Base-by-base conservation (phyloP, 2,888 invertebrate species). In the Synanthedon vespiformis region DNA sequence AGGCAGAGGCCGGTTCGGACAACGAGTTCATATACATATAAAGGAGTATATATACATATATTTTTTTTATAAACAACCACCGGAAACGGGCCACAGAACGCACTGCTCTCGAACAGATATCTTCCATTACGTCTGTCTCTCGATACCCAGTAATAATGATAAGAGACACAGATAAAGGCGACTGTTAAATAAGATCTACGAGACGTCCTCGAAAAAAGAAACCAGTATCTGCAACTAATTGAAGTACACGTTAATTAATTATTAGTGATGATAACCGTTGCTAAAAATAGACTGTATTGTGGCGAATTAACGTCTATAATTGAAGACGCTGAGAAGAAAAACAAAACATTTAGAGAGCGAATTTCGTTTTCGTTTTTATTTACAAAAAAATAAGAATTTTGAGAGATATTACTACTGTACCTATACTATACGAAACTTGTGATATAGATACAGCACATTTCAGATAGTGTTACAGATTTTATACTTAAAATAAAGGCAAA, bases 41-140 rank as follows among this genome's bases (percentile, higher is more conserved):
- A 34, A 34, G 8, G 34, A 34, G 78, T 80, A 77, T 16, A n/a
- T n/a, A n/a, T n/a, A n/a, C n/a, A n/a, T 78, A 71, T 77, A 69
- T 73, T 67, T 74, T 78, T 78, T 82, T 83, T 85, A 77, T 83
- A 81, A 83, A 81, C 81, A 80, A 81, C 74, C 82, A 82, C 84
- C 86, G 86, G 86, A 86, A 86, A 85, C 77, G 72, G 69, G 63
- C 74, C 68, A 74, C 74, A 76, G 76, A 78, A 75, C 74, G 70
- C 70, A 71, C 68, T 73, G 76, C 77, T 74, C 73, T 79, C 72
- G 76, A 79, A 85, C 84, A 86, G 77, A 82, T 76, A 83, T 84
- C 78, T 80, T 82, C 84, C 81, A 85, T 84, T 84, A 84, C 74
- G 77, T 68, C 71, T 72, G 77, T 69, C 72, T 77, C 74, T 72